phyloP scores from a whole-genome alignment of 2,113 vertebrate species.

The Anolis sagrei region DNA sequence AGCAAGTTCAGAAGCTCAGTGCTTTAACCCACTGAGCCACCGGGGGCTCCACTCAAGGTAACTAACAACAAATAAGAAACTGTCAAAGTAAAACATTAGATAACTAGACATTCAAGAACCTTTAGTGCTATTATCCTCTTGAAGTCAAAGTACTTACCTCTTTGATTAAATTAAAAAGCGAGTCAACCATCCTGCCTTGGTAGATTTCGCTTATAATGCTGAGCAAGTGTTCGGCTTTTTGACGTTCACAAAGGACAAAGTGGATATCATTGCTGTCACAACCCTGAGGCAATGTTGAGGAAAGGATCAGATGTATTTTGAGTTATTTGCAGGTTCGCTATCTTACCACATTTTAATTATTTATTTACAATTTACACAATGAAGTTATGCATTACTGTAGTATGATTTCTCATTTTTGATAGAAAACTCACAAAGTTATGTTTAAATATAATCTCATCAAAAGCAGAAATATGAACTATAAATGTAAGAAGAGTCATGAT shows the following conservation, averaged over 20 bases:
- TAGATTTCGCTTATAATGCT: constrained; percentile 62
- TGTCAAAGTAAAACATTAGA: neutral
- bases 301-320: neutral
- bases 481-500: neutral
- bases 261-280: constrained; percentile 74
- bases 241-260: constrained; percentile 74
- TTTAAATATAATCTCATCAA: neutral
- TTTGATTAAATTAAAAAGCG: constrained; percentile 43
- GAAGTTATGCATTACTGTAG: too few species aligned
- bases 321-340: neutral
- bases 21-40: too few species aligned
- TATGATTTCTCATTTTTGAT: too few species aligned
- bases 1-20: too few species aligned
- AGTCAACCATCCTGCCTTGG: constrained; percentile 54
- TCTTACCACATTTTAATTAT: too few species aligned
- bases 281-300: constrained; percentile 46
- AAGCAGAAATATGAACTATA: neutral
- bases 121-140: neutral
- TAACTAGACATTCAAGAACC: neutral
- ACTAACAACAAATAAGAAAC: too few species aligned
- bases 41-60: too few species aligned
- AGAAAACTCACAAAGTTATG: neutral
- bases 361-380: too few species aligned
- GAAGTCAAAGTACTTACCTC: constrained; percentile 63
- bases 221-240: constrained; percentile 75